These are phyloP conservation scores for Xylocopa sonorina DNA, from an alignment of 1,140 invertebrate genomes.

Conservation along the genomic window DNA sequence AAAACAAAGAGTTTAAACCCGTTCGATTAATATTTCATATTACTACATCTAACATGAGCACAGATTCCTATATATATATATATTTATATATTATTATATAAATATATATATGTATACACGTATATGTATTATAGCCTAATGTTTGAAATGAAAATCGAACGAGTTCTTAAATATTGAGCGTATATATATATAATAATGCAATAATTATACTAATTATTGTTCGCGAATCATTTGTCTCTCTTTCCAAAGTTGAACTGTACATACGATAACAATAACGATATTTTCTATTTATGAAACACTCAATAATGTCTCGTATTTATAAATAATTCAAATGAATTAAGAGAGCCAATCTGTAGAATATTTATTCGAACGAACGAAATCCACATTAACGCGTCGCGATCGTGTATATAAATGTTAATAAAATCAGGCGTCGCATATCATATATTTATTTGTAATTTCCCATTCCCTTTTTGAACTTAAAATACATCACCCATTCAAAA, in stretches of 20 bases:
- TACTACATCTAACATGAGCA: slow-evolving; percentile 25
- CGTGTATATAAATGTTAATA: slow-evolving; percentile 42
- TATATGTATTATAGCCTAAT: slow-evolving; percentile 38
- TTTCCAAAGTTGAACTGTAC: slow-evolving; percentile 54
- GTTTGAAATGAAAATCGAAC: slow-evolving; percentile 34
- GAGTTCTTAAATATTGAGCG: slow-evolving; percentile 26
- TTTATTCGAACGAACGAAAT: slow-evolving; percentile 53
- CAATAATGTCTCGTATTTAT: slow-evolving; percentile 52
- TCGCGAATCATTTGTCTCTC: slow-evolving; percentile 3
- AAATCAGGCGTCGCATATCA: slow-evolving; percentile 66
- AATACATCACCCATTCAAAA: slow-evolving; percentile 70
- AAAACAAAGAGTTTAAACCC: slow-evolving; percentile 30
- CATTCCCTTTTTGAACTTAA: slow-evolving; percentile 64
- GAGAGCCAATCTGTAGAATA: slow-evolving; percentile 30
- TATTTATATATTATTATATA: too few species aligned
- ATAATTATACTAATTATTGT: slow-evolving; percentile 45
- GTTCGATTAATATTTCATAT: slow-evolving; percentile 44
- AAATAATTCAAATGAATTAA: slow-evolving; percentile 16
- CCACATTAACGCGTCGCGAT: slow-evolving; percentile 44
- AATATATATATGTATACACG: too few species aligned
- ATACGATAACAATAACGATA: slow-evolving; percentile 60
- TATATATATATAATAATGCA: slow-evolving; percentile 31
- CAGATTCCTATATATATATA: too few species aligned
- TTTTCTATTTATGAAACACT: slow-evolving; percentile 44
- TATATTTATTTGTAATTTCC: slow-evolving; percentile 63